Conservation (phyloP, 2,888 invertebrate species). For the Pteria penguin region DNA sequence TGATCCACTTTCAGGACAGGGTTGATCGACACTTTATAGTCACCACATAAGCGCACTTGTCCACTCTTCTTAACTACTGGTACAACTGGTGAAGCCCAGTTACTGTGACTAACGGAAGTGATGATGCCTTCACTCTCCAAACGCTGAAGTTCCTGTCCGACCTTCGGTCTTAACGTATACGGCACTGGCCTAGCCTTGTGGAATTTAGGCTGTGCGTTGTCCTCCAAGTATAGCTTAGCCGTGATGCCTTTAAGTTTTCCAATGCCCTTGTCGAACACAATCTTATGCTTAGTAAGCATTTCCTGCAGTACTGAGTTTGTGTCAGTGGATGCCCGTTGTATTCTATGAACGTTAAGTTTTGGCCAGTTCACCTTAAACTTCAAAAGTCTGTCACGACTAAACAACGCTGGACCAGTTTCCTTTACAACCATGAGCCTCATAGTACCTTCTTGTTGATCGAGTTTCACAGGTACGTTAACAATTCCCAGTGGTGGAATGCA, state of each 20-base stretch:
- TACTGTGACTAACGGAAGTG: conserved; percentile 15
- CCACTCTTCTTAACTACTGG: conserved; percentile 55
- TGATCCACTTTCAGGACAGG: conserved; percentile 64
- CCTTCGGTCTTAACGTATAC: conserved; percentile 48
- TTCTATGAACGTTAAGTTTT: neutral
- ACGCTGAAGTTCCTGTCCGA: conserved; percentile 59
- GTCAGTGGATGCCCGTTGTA: neutral
- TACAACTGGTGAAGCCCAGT: conserved; percentile 63
- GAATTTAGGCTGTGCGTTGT: conserved; percentile 17
- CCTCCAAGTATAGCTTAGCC: neutral
- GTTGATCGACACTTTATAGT: conserved; percentile 62
- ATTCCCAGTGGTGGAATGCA: neutral
- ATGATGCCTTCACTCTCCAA: too few relatives aligned
- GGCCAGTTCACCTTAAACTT: conserved; percentile 18
- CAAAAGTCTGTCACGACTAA: conserved; percentile 10
- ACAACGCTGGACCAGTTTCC: conserved; percentile 14
- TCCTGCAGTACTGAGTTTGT: neutral
- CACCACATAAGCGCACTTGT: conserved; percentile 56
- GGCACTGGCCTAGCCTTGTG: conserved; percentile 24
- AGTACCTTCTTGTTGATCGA: neutral
- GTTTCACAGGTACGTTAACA: neutral
- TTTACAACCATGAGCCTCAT: conserved; percentile 7
- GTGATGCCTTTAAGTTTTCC: conserved; percentile 28
- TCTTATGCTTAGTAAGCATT: conserved; percentile 1
- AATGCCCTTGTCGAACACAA: conserved; percentile 1